Conservation (phyloP, 30 jellyfish, hydroid and myxozoan species). For the Mastigias papua region DNA sequence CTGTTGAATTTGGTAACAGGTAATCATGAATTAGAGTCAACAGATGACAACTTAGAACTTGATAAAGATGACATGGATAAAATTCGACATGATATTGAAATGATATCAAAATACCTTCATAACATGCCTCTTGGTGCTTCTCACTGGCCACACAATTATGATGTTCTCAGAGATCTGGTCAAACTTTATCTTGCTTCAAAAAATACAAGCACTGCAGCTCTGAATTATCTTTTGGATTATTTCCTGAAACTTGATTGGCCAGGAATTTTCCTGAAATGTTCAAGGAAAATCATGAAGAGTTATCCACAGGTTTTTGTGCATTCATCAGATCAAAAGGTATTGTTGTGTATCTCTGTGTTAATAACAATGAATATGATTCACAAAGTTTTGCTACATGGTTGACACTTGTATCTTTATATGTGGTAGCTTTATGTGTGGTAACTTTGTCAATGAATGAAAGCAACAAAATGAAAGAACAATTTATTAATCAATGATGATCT, state of each 20-base stretch:
- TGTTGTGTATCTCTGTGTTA: too few relatives aligned
- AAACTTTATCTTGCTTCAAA: conserved; percentile 67
- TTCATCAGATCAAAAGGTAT: conserved; percentile 77
- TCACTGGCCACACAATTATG: conserved; percentile 78
- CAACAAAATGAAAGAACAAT: too few relatives aligned
- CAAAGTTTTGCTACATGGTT: too few relatives aligned
- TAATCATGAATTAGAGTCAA: conserved; percentile 17
- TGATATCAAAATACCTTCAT: conserved; percentile 70
- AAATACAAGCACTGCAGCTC: conserved; percentile 33
- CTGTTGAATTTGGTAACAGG: conserved; percentile 58
- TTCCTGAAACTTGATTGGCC: conserved; percentile 89
- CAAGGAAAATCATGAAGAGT: conserved; percentile 59
- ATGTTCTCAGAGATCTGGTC: conserved; percentile 78
- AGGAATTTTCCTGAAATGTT: conserved; percentile 69
- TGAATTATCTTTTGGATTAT: conserved; percentile 54
- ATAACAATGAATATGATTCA: neutral
- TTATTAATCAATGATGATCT: too few relatives aligned
- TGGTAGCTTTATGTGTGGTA: too few relatives aligned
- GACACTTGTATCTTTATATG: too few relatives aligned
- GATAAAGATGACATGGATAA: conserved; percentile 70
- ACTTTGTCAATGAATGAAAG: too few relatives aligned
- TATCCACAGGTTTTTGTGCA: conserved; percentile 89
- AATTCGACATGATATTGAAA: conserved; percentile 60
- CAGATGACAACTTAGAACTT: conserved; percentile 20
- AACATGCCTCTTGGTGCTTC: conserved; percentile 78